Evolutionary conservation across 1,140 invertebrate genomes (phyloP).

Genomic region (Caenorhabditis inopinata): DNA sequence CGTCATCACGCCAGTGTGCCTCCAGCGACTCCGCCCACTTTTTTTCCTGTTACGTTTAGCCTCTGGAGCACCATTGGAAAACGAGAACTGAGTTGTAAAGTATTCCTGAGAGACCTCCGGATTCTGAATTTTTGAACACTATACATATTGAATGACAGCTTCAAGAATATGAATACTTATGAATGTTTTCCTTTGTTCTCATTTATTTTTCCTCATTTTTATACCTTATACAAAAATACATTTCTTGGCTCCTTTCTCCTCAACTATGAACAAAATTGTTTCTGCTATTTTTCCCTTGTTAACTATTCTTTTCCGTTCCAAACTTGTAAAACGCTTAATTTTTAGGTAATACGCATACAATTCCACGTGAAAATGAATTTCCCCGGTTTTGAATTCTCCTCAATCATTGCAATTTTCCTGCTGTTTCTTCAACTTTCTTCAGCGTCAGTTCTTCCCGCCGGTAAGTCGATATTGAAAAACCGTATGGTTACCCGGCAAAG

Average conservation of each 20-base stretch:
- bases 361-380: neutral
- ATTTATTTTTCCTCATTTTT: neutral
- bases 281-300: neutral
- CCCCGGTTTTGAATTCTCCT: slow-evolving; percentile 21
- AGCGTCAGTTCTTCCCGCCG: slow-evolving; percentile 7
- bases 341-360: slow-evolving; percentile 25
- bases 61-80: neutral
- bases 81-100: neutral
- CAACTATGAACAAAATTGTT: too few species aligned
- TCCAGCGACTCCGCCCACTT: slow-evolving; percentile 7
- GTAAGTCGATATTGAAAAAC: neutral
- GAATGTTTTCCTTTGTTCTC: neutral
- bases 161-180: neutral
- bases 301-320: neutral
- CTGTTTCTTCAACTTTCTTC: neutral
- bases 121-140: neutral
- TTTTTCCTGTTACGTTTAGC: neutral
- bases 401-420: neutral
- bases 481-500: too few species aligned
- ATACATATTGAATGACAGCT: neutral
- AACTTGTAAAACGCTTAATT: neutral
- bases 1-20: neutral
- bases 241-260: neutral
- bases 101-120: neutral
- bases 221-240: too few species aligned